Percentiles rank a stretch among this genome's conserved stretches.
These are phyloP conservation scores for Sebastes elongatus DNA, from an alignment of 2,797 vertebrate genomes.

Conservation along the genomic window DNA sequence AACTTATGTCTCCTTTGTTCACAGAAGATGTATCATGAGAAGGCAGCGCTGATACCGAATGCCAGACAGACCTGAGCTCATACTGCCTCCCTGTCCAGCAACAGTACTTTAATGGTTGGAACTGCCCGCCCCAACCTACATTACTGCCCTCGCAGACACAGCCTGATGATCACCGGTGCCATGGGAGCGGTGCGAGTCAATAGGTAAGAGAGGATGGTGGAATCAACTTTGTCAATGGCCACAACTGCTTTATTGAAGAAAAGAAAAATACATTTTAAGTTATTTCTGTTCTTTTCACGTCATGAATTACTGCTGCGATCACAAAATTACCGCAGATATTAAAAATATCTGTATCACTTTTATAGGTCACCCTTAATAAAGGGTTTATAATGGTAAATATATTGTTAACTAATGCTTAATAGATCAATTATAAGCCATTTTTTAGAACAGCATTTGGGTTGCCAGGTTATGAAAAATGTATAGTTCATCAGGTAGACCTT, in stretches of 20 bases:
- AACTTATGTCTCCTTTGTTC: not conserved
- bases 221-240: not conserved
- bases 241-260: not conserved
- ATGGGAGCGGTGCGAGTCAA: slow-evolving; percentile 89
- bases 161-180: slow-evolving; percentile 80
- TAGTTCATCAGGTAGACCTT: not conserved
- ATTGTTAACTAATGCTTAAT: not conserved
- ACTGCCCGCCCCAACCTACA: slow-evolving; percentile 73
- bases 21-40: slow-evolving; percentile 62
- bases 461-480: not conserved
- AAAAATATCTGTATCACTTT: not conserved
- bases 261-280: not conserved
- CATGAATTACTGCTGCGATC: not conserved
- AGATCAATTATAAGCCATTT: not conserved
- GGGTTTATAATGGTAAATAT: not conserved
- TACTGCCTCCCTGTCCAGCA: slow-evolving; percentile 56
- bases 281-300: not conserved
- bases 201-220: slow-evolving; percentile 71
- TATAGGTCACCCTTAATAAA: not conserved
- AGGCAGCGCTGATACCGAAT: slow-evolving; percentile 41
- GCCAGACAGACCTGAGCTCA: slow-evolving; percentile 62
- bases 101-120: slow-evolving; percentile 82
- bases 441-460: not conserved
- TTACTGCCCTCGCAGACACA: slow-evolving; percentile 80
- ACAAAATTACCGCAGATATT: not conserved